Base-by-base conservation (phyloP, 2,888 invertebrate genomes). In the Dynastes grantii region DNA sequence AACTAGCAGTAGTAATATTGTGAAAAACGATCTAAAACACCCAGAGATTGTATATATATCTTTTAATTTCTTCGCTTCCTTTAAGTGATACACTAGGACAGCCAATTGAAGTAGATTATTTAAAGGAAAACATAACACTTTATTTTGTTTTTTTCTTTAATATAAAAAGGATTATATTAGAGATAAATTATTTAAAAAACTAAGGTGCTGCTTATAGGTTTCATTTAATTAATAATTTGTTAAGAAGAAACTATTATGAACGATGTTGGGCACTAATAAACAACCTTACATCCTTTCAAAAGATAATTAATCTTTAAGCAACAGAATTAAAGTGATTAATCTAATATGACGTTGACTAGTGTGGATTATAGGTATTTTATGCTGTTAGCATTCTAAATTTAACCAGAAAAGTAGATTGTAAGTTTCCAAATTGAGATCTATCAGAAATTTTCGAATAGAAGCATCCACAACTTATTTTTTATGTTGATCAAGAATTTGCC, bases 131-230 rank as follows among this genome's bases (percentile, higher is more conserved):
- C 63, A 5, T 37, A 32, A 32, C 32, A 32, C 32, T 32, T 0
- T 65, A 65, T 37, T 65, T 16, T 22, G 29, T 53, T 53, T 70
- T 51, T 53, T 53, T 8, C 8, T 11, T 45, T 45, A 45, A 45
- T 49, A 68, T 51, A 55, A 70, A 70, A 70, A 70, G 9, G 32
- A 51, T 13, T 49, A 22, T 49, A 68, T 55, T 71, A 16, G 29
- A 71, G 29, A 71, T 55, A 71, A 71, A 71, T 55, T 71, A 71
- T 27, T 71, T 53, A 51, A 58, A 71, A 65, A 71, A 55, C 71
- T 55, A 71, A 32, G 16, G 71, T 71, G 71, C 71, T 71, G 71
- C 55, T 71, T 32, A 32, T 5, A 71, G 55, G 37, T 32, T 40
- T 6, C 45, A 40, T 27, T 51, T 70, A 70, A 70, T 53, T 70